A percentile compares a stretch with the other conserved stretches of the same genome.
These are phyloP conservation scores for Troides aeacus DNA, from an alignment of 2,888 invertebrate genomes.

Conservation along the genomic window DNA sequence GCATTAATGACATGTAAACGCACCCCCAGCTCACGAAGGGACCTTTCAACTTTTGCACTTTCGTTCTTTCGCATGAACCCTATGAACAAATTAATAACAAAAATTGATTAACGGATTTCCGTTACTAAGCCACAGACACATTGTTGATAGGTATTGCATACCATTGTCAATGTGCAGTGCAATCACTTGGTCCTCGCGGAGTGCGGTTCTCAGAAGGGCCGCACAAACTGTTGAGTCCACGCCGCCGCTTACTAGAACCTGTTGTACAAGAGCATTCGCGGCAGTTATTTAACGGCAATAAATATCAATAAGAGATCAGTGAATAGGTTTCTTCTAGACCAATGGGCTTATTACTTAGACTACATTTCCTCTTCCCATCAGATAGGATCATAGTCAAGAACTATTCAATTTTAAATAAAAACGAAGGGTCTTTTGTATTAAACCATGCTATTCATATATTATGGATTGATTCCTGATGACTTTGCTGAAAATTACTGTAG, in stretches of 20 bases:
- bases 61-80: constrained; percentile 98
- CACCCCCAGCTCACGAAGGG: constrained; percentile 90
- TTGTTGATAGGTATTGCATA: constrained; percentile 36
- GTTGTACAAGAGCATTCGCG: constrained; percentile 34
- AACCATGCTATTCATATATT: no score
- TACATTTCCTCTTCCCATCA: no score
- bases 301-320: no score
- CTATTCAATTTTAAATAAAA: no score
- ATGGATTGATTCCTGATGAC: no score
- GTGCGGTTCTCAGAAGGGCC: constrained; percentile 93
- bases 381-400: no score
- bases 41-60: constrained; percentile 91
- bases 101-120: not conserved
- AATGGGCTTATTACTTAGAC: no score
- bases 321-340: no score
- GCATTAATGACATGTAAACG: constrained; percentile 89
- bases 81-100: constrained; percentile 35
- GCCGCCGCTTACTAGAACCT: constrained; percentile 97
- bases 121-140: no score
- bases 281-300: no score
- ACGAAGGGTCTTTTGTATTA: no score
- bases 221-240: constrained; percentile 99
- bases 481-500: no score
- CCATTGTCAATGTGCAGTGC: constrained; percentile 99
- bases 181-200: constrained; percentile 94